phyloP scores from a whole-genome alignment of 2,113 vertebrate genomes.

The Erpornis zantholeuca region DNA sequence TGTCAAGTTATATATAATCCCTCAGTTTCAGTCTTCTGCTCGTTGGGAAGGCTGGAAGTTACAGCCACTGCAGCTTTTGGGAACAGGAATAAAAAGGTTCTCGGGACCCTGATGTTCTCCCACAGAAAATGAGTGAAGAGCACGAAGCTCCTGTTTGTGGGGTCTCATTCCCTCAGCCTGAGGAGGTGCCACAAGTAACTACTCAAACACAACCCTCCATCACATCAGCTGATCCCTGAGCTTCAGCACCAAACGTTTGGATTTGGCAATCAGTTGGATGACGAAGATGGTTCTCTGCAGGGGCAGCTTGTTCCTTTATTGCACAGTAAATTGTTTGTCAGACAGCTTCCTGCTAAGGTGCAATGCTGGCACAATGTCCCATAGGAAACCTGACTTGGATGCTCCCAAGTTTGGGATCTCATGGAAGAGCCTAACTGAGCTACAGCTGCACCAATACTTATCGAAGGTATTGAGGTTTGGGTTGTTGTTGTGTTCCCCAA shows the following conservation, averaged over 20 bases:
- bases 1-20: neutral
- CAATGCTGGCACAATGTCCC: neutral
- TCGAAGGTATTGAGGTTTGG: neutral
- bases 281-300: neutral
- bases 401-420: neutral
- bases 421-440: neutral
- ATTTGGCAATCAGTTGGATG: neutral
- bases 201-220: neutral
- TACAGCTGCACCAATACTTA: neutral
- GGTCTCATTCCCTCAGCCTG: neutral
- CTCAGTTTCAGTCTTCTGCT: neutral
- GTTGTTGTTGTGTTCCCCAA: neutral
- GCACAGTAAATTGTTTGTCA: neutral
- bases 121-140: neutral
- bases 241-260: neutral
- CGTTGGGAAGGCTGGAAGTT: neutral
- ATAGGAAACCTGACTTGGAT: accelerated
- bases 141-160: neutral
- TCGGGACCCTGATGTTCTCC: neutral
- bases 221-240: accelerated
- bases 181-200: neutral
- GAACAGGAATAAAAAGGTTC: neutral
- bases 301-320: neutral
- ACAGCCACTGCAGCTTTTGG: neutral
- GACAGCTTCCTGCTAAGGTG: neutral